A percentile compares a stretch with the other conserved stretches of the same genome.
Evolutionary conservation across 1,140 invertebrate species (phyloP).

Genomic region (Drosophila santomea): DNA sequence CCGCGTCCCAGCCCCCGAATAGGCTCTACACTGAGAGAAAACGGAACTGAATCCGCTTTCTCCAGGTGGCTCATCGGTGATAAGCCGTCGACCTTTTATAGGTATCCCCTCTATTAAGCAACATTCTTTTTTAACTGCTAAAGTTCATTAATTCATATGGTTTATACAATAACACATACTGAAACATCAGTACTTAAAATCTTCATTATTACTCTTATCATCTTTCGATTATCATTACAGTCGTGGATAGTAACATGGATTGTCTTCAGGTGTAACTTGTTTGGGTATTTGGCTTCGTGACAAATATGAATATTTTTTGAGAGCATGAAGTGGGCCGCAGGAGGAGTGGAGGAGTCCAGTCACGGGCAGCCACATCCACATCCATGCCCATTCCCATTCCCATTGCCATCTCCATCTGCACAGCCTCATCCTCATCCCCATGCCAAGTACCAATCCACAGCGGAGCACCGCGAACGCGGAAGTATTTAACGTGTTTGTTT

Average conservation of each 20-base stretch:
- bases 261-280: constrained; percentile 40
- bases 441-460: constrained; percentile 34
- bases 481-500: constrained; percentile 83
- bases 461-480: constrained; percentile 74
- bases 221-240: too few species aligned
- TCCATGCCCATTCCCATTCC: constrained; percentile 2
- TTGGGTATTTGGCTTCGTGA: constrained; percentile 72
- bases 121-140: too few species aligned
- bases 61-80: too few species aligned
- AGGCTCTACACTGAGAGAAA: constrained; percentile 28
- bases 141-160: too few species aligned
- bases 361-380: constrained; percentile 23
- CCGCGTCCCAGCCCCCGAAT: constrained; percentile 26
- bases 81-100: too few species aligned
- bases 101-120: too few species aligned
- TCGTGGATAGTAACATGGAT: neutral
- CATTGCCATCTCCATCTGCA: constrained; percentile 11
- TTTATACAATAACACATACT: too few species aligned
- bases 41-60: too few species aligned
- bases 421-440: constrained; percentile 10
- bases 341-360: constrained; percentile 21
- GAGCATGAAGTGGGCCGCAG: constrained; percentile 27
- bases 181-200: too few species aligned
- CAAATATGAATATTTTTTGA: constrained; percentile 82
- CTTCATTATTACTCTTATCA: too few species aligned